Evolutionary conservation across 2,113 vertebrate species (phyloP), one percentile per base, ranked within the genome.

Genomic region (Dipodomys ordii): DNA sequence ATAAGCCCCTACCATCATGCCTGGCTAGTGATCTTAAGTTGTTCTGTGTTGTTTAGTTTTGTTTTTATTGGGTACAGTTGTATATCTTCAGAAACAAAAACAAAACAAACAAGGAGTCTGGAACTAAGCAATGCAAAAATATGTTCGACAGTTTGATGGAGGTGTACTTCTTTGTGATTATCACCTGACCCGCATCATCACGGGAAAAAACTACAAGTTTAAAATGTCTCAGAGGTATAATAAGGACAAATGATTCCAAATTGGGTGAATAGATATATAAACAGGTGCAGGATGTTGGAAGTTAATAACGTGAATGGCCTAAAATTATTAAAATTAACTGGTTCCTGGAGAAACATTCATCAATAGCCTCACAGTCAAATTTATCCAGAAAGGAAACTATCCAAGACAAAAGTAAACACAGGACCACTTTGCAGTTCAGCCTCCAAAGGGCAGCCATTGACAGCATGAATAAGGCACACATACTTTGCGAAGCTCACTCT

Each of bases 251-350:
- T 85, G 15, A 73, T 79, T 79, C 23, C 69, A 88, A 83, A 76
- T 79, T 22, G 23, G 78, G 6, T 46, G 9, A 20, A 5, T 67
- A 1, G 12, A 35, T 30, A 4, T 16, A 0, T 64, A 49, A 13
- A 6, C 74, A 28, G 53, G 2, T 89, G n/a, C 73, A 83, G 79
- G 23, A 28, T 74, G 2, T 30, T 22, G 60, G 12, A 87, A 69
- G 0, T 1, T 78, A 28, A 67, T 30, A 90, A 60, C 30, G 72
- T 25, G 19, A 88, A 64, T 92, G 22, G 30, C 30, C 20, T 86
- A 83, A 85, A 95, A 32, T 64, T 20, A 72, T n/a, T 23, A 85
- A 85, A 95, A 84, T 12, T 23, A 94, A 53, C 62, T 82, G 49
- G 10, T 77, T 87, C 18, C 28, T 86, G 6, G 30, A 83, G n/a